Evolutionary conservation across 53 echinoderm and acorn worm genomes (phyloP).

Genomic region (Mesocentrotus franciscanus): DNA sequence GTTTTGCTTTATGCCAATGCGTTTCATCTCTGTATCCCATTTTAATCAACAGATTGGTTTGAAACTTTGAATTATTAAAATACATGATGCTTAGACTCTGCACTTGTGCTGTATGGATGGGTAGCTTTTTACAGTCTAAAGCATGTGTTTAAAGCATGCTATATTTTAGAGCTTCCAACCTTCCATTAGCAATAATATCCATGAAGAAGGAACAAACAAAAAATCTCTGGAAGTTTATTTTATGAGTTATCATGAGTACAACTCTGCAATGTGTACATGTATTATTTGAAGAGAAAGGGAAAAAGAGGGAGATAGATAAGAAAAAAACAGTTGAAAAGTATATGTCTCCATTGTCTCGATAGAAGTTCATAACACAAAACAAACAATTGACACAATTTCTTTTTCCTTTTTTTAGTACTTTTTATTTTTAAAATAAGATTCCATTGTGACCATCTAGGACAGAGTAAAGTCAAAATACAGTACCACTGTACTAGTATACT

Average conservation of each 20-base stretch:
- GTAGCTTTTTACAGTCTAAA: not conserved
- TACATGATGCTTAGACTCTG: not conserved
- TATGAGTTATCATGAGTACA: too few species aligned
- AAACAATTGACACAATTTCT: not conserved
- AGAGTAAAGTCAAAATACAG: not conserved
- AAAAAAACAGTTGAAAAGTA: not conserved
- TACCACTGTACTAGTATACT: not conserved
- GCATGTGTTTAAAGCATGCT: not conserved
- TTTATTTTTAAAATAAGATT: not conserved
- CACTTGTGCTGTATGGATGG: not conserved
- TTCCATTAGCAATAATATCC: too few species aligned
- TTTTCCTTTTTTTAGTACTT: not conserved
- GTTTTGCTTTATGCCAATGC: too few species aligned
- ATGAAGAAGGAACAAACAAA: too few species aligned
- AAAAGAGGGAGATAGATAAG: not conserved
- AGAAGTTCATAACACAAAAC: too few species aligned
- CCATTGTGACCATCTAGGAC: constrained; percentile 3
- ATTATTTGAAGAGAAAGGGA: not conserved
- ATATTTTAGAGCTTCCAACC: too few species aligned
- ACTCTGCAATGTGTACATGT: not conserved
- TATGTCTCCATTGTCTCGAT: too few species aligned
- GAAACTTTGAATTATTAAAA: not conserved
- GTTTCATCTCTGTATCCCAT: not conserved
- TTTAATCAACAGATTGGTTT: not conserved
- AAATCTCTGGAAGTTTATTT: too few species aligned